Conservation (phyloP, 2,113 vertebrate species). For the Monopterus albus region DNA sequence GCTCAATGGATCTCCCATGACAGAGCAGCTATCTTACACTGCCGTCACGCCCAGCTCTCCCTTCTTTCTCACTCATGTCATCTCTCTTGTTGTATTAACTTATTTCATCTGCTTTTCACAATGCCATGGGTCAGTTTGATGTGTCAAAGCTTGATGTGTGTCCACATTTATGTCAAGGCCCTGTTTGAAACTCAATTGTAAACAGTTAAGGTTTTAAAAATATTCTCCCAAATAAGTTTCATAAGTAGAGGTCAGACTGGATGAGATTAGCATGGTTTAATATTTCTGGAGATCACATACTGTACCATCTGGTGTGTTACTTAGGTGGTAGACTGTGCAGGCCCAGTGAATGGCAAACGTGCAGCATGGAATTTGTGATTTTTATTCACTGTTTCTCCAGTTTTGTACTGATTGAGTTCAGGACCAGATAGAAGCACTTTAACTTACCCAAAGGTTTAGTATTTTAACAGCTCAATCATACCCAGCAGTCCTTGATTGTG, state of each 20-base stretch:
- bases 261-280: conserved; percentile 40
- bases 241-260: conserved; percentile 25
- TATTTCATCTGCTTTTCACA: conserved; percentile 56
- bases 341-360: conserved; percentile 20
- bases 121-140: conserved; percentile 31
- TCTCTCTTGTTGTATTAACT: conserved; percentile 55
- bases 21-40: conserved; percentile 54
- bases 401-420: conserved; percentile 13
- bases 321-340: conserved; percentile 22
- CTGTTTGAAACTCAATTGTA: not conserved
- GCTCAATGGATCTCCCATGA: conserved; percentile 76
- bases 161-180: conserved; percentile 30
- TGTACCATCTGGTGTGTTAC: conserved; percentile 62
- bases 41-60: conserved; percentile 51
- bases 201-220: no score
- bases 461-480: conserved; percentile 7
- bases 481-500: conserved; percentile 20
- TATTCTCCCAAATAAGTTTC: conserved; percentile 24
- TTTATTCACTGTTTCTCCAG: conserved; percentile 1
- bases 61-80: conserved; percentile 56
- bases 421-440: conserved; percentile 10
- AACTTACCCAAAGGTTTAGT: conserved; percentile 12
- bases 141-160: conserved; percentile 56
- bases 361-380: conserved; percentile 21
- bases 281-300: conserved; percentile 22